Base-by-base conservation (phyloP, 2,797 vertebrate genomes). In the Arctocebus calabarensis region DNA sequence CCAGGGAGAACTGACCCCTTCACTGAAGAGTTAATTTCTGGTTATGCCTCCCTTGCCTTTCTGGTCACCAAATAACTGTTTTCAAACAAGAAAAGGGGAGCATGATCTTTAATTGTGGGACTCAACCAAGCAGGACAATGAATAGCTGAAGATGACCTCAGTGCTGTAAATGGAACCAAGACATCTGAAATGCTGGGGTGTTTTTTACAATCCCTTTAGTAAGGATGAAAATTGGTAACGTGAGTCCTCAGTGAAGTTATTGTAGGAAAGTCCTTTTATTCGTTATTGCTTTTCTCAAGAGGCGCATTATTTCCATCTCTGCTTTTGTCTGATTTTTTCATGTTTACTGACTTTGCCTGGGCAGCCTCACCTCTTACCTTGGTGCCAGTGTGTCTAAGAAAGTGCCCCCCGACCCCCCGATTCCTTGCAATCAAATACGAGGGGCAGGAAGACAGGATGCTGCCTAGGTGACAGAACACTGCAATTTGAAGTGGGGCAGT, bases 221-320 rank as follows among this genome's bases (percentile, higher is more conserved):
- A 94, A 95, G 95, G 89, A 98, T 92, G 96, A 97, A 97, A 95
- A 92, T 52, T 81, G 97, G 96, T 97, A 97, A 97, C 73, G 91
- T 87, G 83, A 97, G 92, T 90, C 92, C 96, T 97, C 97, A 97
- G 98, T 94, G 95, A 96, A 95, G 97, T 97, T 96, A 98, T 85
- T 98, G 98, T 97, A 98, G 34, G 71, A 97, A 97, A 98, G 97
- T 97, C 95, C 94, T 98, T 98, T 98, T 97, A 96, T 88, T 98
- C 78, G 92, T 98, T 98, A 98, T 98, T 98, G 98, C 98, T 98
- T 98, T 98, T 98, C 98, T 98, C 98, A 98, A 97, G 97, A 98
- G 97, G 98, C 27, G 94, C 97, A 98, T 97, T 97, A 70, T 4
- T 98, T 98, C 98, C 98, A 97, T 98, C 97, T 98, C 98, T 97